A percentile compares a stretch with the other conserved stretches of the same genome.
phyloP scores from a whole-genome alignment of 2,888 invertebrate genomes.

The Halocaridina rubra region DNA sequence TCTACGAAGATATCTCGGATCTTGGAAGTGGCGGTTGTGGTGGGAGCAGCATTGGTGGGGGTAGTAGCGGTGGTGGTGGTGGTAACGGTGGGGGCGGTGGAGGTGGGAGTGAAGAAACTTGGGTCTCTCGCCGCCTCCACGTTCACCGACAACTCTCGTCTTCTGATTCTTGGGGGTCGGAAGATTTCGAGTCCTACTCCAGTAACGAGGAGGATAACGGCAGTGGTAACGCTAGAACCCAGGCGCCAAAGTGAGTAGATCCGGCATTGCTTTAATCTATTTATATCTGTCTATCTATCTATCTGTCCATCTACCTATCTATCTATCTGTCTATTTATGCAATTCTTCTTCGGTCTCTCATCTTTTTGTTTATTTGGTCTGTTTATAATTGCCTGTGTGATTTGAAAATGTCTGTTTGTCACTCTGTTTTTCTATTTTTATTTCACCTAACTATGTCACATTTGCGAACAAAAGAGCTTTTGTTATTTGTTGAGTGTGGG shows the following conservation, averaged over 20 bases:
- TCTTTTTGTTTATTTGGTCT: no score
- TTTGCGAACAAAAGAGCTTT: no score
- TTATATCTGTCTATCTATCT: no score
- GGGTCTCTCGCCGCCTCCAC: conserved; percentile 57
- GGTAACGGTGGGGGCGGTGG: conserved; percentile 12
- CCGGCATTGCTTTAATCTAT: no score
- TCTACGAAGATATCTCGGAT: conserved; percentile 60
- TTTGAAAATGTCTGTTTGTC: no score
- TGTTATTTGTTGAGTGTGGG: no score
- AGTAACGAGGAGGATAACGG: conserved; percentile 63
- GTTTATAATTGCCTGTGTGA: no score
- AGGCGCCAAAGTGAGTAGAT: conserved; percentile 56
- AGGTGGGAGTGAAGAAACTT: conserved; percentile 43
- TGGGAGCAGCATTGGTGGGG: conserved; percentile 20
- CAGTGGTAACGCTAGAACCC: conserved; percentile 28
- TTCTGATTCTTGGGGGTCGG: conserved; percentile 76
- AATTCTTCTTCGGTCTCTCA: no score
- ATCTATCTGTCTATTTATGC: no score
- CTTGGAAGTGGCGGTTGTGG: conserved; percentile 35
- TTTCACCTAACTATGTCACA: no score
- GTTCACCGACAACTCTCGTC: conserved; percentile 69
- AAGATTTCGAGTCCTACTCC: conserved; percentile 64
- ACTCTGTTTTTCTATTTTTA: no score
- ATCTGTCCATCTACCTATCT: no score
- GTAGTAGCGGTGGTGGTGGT: conserved; percentile 10